Percentiles rank a stretch among this genome's conserved stretches.
Conservation (phyloP, 1,140 invertebrate genomes). For the Drosophila ananassae region DNA sequence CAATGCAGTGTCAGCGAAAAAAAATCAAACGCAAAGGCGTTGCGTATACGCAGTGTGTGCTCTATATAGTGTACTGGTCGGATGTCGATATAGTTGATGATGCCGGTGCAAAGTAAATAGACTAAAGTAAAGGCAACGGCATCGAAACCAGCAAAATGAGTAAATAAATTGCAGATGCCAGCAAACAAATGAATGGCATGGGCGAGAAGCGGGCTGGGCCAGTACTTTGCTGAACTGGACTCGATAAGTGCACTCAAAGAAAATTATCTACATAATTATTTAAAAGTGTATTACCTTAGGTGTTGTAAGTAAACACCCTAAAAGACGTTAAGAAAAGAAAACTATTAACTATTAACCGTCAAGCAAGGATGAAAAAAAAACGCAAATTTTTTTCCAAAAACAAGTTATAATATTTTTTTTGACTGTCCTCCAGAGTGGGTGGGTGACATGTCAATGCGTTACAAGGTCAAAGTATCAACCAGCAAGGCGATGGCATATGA, state of each 20-base stretch:
- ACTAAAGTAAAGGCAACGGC: constrained; percentile 23
- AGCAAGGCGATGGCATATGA: constrained; percentile 67
- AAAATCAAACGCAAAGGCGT: constrained; percentile 8
- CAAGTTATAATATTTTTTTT: not conserved
- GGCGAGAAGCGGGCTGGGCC: constrained; percentile 14
- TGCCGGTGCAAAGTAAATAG: constrained; percentile 66
- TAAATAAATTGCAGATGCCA: constrained; percentile 74
- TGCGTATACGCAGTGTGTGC: constrained; percentile 29
- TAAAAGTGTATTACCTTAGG: not conserved
- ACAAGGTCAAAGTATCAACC: constrained; percentile 73
- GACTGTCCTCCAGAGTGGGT: not conserved
- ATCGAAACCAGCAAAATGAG: constrained; percentile 25
- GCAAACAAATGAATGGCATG: constrained; percentile 53
- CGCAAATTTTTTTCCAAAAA: too few relatives aligned
- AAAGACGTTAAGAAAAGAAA: too few relatives aligned
- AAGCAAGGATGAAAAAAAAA: too few relatives aligned
- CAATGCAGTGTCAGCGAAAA: constrained; percentile 36
- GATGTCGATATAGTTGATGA: constrained; percentile 22
- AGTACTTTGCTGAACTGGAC: constrained; percentile 38
- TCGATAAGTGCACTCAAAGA: not conserved
- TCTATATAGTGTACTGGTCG: constrained; percentile 11
- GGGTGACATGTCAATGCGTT: constrained; percentile 49
- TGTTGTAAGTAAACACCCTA: not conserved
- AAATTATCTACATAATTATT: not conserved
- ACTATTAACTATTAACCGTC: too few relatives aligned